Evolutionary conservation across 2,797 vertebrate species (phyloP).

Genomic region (Nyctibius grandis): DNA sequence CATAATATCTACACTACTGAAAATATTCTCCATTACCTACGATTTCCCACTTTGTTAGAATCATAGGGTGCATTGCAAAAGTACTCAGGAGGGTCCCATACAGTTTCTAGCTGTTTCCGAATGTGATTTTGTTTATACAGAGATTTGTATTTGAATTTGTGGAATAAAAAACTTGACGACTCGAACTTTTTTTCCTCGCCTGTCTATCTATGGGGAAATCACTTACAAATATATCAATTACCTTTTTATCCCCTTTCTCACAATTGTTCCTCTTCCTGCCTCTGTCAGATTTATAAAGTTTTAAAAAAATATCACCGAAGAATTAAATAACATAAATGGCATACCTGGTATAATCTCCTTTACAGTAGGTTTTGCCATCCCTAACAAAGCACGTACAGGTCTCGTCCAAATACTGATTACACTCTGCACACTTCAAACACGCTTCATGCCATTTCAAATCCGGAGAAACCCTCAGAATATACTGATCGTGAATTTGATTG

Average conservation of each 20-base stretch:
- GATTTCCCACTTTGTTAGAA: neutral
- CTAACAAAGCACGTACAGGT: constrained; percentile 96
- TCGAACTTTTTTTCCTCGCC: neutral
- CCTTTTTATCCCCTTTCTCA: neutral
- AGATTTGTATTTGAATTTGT: neutral
- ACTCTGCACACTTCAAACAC: constrained; percentile 94
- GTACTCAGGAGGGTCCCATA: neutral
- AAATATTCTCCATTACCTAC: neutral
- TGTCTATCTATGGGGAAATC: neutral
- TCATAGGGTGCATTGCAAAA: neutral
- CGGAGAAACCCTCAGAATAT: constrained; percentile 93
- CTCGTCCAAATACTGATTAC: constrained; percentile 95
- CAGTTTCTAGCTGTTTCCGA: neutral
- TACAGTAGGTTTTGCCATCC: constrained; percentile 96
- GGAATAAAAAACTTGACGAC: neutral
- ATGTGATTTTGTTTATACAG: neutral
- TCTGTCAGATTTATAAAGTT: neutral
- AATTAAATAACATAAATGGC: constrained; percentile 35
- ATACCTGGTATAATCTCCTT: constrained; percentile 96
- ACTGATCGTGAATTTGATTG: constrained; percentile 97
- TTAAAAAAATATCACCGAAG: neutral
- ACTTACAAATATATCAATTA: neutral
- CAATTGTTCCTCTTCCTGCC: neutral
- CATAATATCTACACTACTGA: neutral
- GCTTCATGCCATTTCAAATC: constrained; percentile 97